phyloP scores from a whole-genome alignment of 2,113 vertebrate genomes.

The Heterotis niloticus region DNA sequence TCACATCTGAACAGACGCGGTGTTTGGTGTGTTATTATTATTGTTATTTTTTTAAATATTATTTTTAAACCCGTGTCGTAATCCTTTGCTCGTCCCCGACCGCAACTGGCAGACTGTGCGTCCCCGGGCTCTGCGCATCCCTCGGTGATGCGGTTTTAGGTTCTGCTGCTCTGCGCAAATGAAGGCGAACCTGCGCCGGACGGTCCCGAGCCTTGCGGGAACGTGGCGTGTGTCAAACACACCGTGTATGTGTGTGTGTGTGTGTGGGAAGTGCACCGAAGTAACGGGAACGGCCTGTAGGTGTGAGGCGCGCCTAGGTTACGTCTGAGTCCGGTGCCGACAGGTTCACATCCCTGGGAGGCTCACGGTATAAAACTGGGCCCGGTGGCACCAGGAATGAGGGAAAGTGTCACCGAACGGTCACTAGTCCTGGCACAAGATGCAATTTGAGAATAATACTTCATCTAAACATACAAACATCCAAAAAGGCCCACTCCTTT shows the following conservation, averaged over 20 bases:
- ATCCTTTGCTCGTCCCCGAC: background rate
- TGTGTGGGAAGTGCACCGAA: background rate
- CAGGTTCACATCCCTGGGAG: background rate
- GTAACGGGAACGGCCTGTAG: background rate
- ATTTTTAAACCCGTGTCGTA: background rate
- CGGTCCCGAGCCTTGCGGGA: background rate
- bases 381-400: too few relatives aligned
- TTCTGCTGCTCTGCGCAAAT: constrained; percentile 12
- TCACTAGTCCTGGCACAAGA: too few relatives aligned
- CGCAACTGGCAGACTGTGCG: background rate
- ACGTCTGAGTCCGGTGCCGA: background rate
- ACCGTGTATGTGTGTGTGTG: background rate
- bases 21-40: background rate
- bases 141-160: background rate
- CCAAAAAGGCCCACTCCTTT: too few relatives aligned
- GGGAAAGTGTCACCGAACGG: too few relatives aligned
- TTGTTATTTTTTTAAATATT: too few relatives aligned
- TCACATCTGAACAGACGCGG: background rate
- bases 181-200: background rate
- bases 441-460: too few relatives aligned
- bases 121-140: background rate
- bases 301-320: background rate
- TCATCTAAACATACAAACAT: too few relatives aligned
- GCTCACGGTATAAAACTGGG: too few relatives aligned
- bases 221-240: background rate